Percentiles rank a stretch among this genome's conserved stretches.
phyloP scores from a whole-genome alignment of 2,797 vertebrate species.

The Mormyrops boulengeri region DNA sequence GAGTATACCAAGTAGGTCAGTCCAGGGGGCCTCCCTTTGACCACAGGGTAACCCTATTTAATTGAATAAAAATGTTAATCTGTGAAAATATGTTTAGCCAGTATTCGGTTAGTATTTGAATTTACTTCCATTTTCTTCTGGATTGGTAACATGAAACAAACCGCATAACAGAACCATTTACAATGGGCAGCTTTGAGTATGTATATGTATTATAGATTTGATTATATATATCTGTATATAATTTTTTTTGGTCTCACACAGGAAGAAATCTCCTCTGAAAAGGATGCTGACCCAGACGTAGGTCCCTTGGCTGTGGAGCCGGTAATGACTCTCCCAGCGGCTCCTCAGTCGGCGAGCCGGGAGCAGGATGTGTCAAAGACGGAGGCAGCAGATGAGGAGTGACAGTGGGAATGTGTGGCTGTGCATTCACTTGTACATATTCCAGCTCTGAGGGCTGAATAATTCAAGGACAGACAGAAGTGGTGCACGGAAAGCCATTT shows the following conservation, averaged over 20 bases:
- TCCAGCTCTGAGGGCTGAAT: slow-evolving; percentile 38
- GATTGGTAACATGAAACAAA: background rate
- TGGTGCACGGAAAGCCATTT: slow-evolving; percentile 26
- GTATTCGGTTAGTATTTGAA: background rate
- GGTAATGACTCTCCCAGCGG: slow-evolving; percentile 51
- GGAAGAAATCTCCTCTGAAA: slow-evolving; percentile 63
- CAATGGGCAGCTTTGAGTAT: background rate
- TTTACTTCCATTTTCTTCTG: background rate
- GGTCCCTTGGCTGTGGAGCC: slow-evolving; percentile 50
- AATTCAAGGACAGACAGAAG: slow-evolving; percentile 16
- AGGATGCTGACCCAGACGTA: slow-evolving; percentile 56
- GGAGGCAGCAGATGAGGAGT: slow-evolving; percentile 67
- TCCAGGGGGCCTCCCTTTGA: background rate
- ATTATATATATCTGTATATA: background rate
- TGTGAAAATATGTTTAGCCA: background rate
- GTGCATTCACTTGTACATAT: slow-evolving; percentile 34
- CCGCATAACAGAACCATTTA: background rate
- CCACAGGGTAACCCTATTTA: background rate
- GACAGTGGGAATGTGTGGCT: slow-evolving; percentile 39
- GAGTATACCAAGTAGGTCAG: background rate
- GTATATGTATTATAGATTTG: background rate
- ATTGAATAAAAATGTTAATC: background rate
- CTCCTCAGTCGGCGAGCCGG: slow-evolving; percentile 53
- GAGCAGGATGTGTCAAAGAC: slow-evolving; percentile 63
- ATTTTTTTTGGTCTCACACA: slow-evolving; percentile 29